Base-by-base conservation (phyloP, 2,888 invertebrate species). In the Calephelis perditalis region DNA sequence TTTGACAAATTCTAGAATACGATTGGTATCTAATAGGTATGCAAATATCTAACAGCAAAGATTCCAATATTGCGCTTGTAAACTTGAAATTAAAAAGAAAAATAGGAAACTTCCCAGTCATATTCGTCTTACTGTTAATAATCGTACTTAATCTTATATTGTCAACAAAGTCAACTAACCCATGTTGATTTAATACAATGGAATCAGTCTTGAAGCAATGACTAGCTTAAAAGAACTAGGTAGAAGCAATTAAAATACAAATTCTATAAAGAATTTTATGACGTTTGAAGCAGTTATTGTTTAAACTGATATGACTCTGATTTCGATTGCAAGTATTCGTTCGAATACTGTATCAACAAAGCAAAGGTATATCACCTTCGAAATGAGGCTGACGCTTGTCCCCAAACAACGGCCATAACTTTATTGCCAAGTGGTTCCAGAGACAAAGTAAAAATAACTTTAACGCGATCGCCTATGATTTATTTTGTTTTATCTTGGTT, bases 281-380 rank as follows among this genome's bases (percentile, higher is more conserved):
- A 10, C 35, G 52, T 35, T 9, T 36, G 35, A 36, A 54, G n/a
- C 35, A 35, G 60, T 47, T 60, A 65, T 61, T 61, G 56, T 60
- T 56, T 59, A 64, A 65, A 65, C 58, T 65, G 59, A 60, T 56
- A 52, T 46, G 47, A 56, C 56, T 59, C 40, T 40, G 40, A 40
- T 40, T 15, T 37, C 60, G 56, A 40, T 45, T 37, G 60, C 56
- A 60, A 60, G 36, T 70, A 70, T 66, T 68, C 67, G 69, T 79
- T 76, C 75, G 73, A 73, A 76, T 78, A 78, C 72, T 74, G 73
- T 76, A 78, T 73, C 71, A 83, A 82, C 81, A 82, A 83, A 84
- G 79, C 74, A 72, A 76, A 81, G 77, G 79, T 81, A 85, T 84
- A 85, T 84, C 82, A 80, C 78, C 82, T 81, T 82, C 82, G 83